Evolutionary conservation across 2,888 invertebrate genomes (phyloP).

Genomic region (Thereva nobilitata): DNA sequence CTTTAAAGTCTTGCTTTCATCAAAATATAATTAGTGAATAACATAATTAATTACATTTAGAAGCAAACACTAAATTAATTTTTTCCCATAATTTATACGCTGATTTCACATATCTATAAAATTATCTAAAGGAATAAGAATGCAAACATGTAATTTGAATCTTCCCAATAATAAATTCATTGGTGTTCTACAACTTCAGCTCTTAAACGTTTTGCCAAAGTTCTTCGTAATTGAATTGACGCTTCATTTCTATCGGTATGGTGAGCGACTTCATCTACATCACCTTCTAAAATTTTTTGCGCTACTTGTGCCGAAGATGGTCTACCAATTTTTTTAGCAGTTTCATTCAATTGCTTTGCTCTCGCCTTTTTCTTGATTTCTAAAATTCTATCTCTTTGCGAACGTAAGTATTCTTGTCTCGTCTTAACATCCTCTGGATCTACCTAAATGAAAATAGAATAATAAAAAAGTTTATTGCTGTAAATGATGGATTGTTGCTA

Average conservation of each 20-base stretch:
- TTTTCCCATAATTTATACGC: too few relatives aligned
- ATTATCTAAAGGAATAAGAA: too few relatives aligned
- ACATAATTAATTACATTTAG: too few relatives aligned
- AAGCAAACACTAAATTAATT: too few relatives aligned
- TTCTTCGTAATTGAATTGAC: conserved; percentile 78
- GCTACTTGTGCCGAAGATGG: conserved; percentile 80
- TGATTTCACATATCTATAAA: too few relatives aligned
- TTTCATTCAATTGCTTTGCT: conserved; percentile 73
- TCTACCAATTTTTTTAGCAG: conserved; percentile 62
- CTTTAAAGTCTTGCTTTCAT: too few relatives aligned
- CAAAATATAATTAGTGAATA: too few relatives aligned
- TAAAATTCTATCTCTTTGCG: conserved; percentile 88
- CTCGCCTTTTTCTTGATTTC: conserved; percentile 87
- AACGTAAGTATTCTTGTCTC: conserved; percentile 82
- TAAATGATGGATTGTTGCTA: background rate
- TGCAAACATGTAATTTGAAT: background rate
- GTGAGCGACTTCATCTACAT: conserved; percentile 44
- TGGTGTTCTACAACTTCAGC: conserved; percentile 77
- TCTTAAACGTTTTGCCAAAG: conserved; percentile 82
- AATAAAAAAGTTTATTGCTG: background rate
- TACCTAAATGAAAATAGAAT: conserved; percentile 50
- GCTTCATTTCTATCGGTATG: conserved; percentile 57
- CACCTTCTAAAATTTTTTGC: conserved; percentile 66
- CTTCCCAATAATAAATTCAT: conserved; percentile 2
- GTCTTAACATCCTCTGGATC: conserved; percentile 70